Percentiles rank a stretch among this genome's conserved stretches.
phyloP scores from a whole-genome alignment of 2,888 invertebrate species.

The Drosophila tanythrix region DNA sequence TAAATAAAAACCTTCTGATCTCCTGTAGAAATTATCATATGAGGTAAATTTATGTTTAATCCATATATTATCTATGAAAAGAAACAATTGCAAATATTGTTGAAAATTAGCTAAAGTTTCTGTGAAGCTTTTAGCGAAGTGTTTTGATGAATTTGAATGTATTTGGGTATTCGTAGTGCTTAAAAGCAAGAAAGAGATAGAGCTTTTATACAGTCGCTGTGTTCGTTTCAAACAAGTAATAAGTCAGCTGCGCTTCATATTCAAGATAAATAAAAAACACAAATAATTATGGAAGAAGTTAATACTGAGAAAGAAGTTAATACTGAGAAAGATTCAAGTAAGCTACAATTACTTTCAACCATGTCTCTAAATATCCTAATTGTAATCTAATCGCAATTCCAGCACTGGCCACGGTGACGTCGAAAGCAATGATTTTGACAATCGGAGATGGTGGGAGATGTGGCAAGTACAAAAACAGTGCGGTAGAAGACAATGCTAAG shows the following conservation, averaged over 20 bases:
- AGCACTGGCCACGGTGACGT: neutral
- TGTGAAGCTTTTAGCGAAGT: neutral
- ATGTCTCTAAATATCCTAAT: neutral
- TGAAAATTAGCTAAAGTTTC: neutral
- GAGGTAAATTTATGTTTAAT: too few species aligned
- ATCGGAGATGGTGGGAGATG: slow-evolving; percentile 26
- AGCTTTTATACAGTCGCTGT: neutral
- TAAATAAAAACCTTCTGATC: too few species aligned
- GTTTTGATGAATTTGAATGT: slow-evolving; percentile 12
- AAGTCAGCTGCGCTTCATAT: neutral
- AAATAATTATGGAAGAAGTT: neutral
- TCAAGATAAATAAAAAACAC: neutral
- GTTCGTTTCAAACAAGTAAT: neutral
- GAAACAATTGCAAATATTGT: too few species aligned
- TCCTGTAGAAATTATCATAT: neutral
- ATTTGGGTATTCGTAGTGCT: neutral
- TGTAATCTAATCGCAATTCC: neutral
- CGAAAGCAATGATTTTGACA: slow-evolving; percentile 16
- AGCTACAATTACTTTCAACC: neutral
- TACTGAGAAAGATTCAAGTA: slow-evolving; percentile 6
- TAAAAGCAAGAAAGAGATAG: neutral
- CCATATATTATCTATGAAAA: too few species aligned
- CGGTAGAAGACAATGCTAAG: neutral
- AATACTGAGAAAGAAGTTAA: neutral
- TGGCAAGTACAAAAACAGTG: neutral